Percentiles rank a stretch among this genome's conserved stretches.
These are phyloP conservation scores for Parus major DNA, from an alignment of 2,113 vertebrate genomes.

Conservation along the genomic window DNA sequence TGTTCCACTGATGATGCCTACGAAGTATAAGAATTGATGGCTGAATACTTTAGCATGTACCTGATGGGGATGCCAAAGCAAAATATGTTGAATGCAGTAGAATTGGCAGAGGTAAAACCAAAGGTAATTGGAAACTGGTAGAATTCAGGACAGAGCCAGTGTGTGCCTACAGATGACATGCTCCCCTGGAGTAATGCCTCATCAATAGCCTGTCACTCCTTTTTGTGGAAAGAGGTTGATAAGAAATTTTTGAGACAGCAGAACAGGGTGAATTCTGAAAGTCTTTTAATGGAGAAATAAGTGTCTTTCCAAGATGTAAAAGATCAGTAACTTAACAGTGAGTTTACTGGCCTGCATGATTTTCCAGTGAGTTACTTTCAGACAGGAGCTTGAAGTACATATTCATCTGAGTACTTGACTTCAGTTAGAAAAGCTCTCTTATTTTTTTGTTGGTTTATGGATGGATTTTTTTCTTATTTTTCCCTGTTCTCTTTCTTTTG, in stretches of 20 bases:
- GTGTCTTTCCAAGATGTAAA: background rate
- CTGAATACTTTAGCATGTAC: background rate
- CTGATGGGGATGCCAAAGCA: background rate
- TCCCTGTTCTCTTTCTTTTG: fast-evolving
- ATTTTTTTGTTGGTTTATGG: background rate
- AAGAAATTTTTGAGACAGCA: background rate
- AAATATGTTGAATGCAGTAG: background rate
- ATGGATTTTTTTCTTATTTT: background rate
- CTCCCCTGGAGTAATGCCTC: background rate
- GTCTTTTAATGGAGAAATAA: background rate
- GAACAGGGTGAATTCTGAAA: background rate
- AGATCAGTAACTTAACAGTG: background rate
- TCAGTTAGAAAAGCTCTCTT: background rate
- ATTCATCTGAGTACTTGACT: background rate
- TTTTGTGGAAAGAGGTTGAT: background rate
- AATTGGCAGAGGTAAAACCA: background rate
- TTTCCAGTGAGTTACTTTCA: background rate
- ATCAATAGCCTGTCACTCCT: background rate
- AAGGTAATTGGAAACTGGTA: background rate
- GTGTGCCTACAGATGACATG: background rate
- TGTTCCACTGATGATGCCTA: background rate
- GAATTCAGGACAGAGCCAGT: background rate
- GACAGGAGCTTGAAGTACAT: background rate
- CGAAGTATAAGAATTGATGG: background rate
- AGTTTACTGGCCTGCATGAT: background rate